Base-by-base conservation (phyloP, 2,797 vertebrate species). In the Epinephelus awoara region DNA sequence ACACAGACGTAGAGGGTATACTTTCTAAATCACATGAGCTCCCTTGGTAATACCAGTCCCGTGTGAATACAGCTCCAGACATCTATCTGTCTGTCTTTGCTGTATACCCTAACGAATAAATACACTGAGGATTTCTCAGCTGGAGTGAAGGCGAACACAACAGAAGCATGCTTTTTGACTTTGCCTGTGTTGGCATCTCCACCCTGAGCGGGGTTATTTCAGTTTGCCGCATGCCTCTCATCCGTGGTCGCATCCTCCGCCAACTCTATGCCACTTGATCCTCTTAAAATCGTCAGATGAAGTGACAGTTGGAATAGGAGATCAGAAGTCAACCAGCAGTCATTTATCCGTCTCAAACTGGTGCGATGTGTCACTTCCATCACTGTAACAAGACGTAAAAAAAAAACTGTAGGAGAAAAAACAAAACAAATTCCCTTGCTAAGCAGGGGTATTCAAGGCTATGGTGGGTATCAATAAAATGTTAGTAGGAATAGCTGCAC, bases 241-340 rank as follows among this genome's bases (percentile, higher is more conserved):
- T 79, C 66, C 63, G 5, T 56, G 62, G 77, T 78, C 23, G 4
- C 46, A 79, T 80, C 75, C 78, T 65, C 83, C 25, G n/a, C 73
- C 80, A 68, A 49, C 79, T 84, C 54, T 51, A 1, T 46, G 25
- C 59, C 66, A 67, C 81, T 89, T 82, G 72, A 86, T 85, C 85
- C 75, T 67, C 81, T 84, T 78, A 82, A 82, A 79, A 73, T 76
- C 13, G 17, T 85, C 82, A 80, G 78, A 88, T 79, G 57, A 84
- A 72, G 77, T 73, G 63, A 89, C 86, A 83, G 78, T 82, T 72
- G 57, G 80, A 87, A 88, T 70, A 72, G 73, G n/a, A 84, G 65
- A 91, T 90, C 79, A 88, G 67, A 87, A 83, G 71, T 77, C 64
- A 88, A 68, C 73, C 69, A 67, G 61, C 82, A 85, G 74, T 85